These are phyloP conservation scores for Halictus rubicundus DNA, from an alignment of 1,140 invertebrate species.

Conservation along the genomic window DNA sequence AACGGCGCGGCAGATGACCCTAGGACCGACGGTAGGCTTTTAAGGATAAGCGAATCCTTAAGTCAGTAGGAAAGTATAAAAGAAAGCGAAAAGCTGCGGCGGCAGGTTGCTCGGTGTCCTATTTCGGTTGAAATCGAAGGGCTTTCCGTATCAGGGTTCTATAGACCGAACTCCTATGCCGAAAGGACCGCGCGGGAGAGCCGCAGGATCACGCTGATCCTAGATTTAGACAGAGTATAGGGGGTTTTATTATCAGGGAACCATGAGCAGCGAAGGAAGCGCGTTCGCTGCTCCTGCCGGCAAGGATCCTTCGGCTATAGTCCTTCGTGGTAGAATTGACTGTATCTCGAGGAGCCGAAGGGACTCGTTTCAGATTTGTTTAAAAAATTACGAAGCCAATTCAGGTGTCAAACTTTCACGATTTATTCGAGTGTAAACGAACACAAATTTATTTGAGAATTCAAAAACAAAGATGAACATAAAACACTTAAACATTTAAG, in stretches of 20 bases:
- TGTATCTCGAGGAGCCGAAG: too few relatives aligned
- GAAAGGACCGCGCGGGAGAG: conserved; percentile 20
- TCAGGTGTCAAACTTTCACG: too few relatives aligned
- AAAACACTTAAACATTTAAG: too few relatives aligned
- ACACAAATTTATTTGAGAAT: too few relatives aligned
- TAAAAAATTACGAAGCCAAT: too few relatives aligned
- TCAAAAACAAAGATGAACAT: too few relatives aligned
- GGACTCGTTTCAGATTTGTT: not conserved
- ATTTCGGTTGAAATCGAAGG: conserved; percentile 65
- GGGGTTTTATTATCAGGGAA: conserved; percentile 70
- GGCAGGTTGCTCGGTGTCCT: conserved; percentile 33
- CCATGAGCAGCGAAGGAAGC: conserved; percentile 40
- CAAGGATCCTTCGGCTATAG: conserved; percentile 20
- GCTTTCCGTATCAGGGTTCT: conserved; percentile 67
- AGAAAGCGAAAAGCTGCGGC: conserved; percentile 56
- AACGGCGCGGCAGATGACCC: not conserved
- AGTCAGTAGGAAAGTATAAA: conserved; percentile 73
- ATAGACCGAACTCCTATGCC: conserved; percentile 37
- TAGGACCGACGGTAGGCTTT: conserved; percentile 52
- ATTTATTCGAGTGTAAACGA: too few relatives aligned
- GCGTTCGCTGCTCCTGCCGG: conserved; percentile 13
- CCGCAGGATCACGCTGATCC: conserved; percentile 57
- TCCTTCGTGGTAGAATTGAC: not conserved
- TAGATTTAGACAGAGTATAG: conserved; percentile 69
- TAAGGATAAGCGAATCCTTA: conserved; percentile 77